A percentile compares a stretch with the other conserved stretches of the same genome.
Evolutionary conservation across 2,888 invertebrate species (phyloP).

Genomic region (Opisthograptis luteolata): DNA sequence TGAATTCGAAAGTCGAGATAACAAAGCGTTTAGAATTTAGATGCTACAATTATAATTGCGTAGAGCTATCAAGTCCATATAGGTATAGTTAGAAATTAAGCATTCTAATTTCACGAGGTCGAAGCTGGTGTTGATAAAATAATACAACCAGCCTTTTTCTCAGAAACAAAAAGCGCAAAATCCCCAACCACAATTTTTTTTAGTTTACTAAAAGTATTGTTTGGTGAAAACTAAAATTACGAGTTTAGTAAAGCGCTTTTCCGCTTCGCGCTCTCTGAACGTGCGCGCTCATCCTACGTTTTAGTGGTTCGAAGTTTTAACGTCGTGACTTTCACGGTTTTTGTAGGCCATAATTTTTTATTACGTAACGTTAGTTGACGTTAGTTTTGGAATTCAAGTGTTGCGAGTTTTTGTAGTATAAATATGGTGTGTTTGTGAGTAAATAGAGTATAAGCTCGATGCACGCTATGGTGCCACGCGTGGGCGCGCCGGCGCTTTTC

Average conservation of each 20-base stretch:
- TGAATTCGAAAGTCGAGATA: too few species aligned
- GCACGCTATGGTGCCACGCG: slow-evolving; percentile 30
- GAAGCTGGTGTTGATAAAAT: too few species aligned
- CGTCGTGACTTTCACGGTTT: slow-evolving; percentile 36
- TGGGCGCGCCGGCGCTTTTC: slow-evolving; percentile 47
- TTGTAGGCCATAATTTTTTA: slow-evolving; percentile 38
- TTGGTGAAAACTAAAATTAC: slow-evolving; percentile 25
- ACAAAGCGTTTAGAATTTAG: too few species aligned
- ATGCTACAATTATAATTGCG: too few species aligned
- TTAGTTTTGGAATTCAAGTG: slow-evolving; percentile 34
- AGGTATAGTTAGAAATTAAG: too few species aligned
- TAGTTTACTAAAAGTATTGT: slow-evolving; percentile 22
- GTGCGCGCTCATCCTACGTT: slow-evolving; percentile 33
- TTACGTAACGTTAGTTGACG: slow-evolving; percentile 25
- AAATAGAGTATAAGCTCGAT: slow-evolving; percentile 17
- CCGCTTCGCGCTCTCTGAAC: slow-evolving; percentile 24
- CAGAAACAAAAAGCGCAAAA: too few species aligned
- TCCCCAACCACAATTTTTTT: slow-evolving; percentile 13
- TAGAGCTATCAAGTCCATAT: too few species aligned
- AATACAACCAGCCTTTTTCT: too few species aligned
- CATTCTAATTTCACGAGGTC: too few species aligned
- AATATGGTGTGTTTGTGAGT: slow-evolving; percentile 33
- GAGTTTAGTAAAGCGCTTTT: slow-evolving; percentile 35
- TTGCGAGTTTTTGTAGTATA: slow-evolving; percentile 24
- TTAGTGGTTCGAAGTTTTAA: slow-evolving; percentile 38